Base-by-base conservation (phyloP, 2,888 invertebrate genomes). In the Pegoplata infirma region DNA sequence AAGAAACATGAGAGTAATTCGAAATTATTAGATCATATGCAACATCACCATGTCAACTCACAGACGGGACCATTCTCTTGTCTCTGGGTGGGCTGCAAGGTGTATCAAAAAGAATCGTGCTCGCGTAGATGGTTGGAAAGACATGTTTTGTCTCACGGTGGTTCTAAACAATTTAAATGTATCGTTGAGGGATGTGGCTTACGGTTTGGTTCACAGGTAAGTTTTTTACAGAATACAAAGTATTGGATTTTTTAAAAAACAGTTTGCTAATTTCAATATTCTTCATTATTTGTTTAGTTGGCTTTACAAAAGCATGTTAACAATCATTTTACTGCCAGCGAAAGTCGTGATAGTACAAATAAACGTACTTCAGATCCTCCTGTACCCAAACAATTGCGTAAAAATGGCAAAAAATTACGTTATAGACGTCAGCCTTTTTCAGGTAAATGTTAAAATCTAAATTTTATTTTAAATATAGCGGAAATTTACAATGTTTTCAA, bases 111-210 rank as follows among this genome's bases (percentile, higher is more conserved):
- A 88, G 94, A 94, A 36, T 98, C 98, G 7, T 97, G 97, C 87
- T 97, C 97, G 5, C 92, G 96, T 68, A 94, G 96, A 69, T 98
- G 98, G 98, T 91, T 98, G 82, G 97, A 98, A 88, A 92, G 98
- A 55, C 98, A 98, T 90, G 95, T 98, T 51, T 91, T 97, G 58
- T 94, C 94, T 0, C 98, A 98, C 90, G 95, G 95, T 72, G 97
- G 97, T 51, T 97, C 95, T 90, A 97, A 98, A 88, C 97, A 97
- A 21, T 98, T 97, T 91, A 94, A 96, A 85, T 98, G 98, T 90
- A 98, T 98, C 89, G 96, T 98, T 84, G 97, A 97, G 87, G 95
- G 97, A 84, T 98, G 98, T 90, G 96, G 97, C 84, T 93, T 93
- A 85, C 91, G 96, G 85, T 96, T 96, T 88, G 95, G 95, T 86